phyloP scores from a whole-genome alignment of 92 coral and sea anemone species.

The Umimayanthus chanpuru region DNA sequence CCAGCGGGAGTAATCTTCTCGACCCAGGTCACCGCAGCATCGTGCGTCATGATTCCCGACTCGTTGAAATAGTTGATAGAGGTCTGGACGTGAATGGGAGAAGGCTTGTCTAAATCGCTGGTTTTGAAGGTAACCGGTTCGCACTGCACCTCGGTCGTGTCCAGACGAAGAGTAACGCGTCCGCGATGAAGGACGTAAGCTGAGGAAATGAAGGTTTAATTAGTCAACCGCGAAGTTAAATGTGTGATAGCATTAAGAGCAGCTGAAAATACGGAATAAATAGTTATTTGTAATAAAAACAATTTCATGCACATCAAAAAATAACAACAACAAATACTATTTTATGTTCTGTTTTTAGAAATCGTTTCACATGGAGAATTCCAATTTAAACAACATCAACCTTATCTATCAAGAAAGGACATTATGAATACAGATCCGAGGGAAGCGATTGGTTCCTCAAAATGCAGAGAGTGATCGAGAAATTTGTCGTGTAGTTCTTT shows the following conservation, averaged over 20 bases:
- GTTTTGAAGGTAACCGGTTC: slow-evolving; percentile 42
- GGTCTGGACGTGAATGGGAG: slow-evolving; percentile 51
- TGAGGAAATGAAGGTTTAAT: slow-evolving; percentile 25
- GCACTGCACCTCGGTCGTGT: slow-evolving; percentile 71
- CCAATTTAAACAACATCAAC: not conserved
- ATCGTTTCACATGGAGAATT: too few species aligned
- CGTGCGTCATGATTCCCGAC: slow-evolving; percentile 60
- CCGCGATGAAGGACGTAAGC: slow-evolving; percentile 77
- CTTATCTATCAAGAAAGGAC: not conserved
- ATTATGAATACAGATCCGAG: not conserved
- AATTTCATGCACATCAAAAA: too few species aligned
- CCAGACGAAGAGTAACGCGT: slow-evolving; percentile 63
- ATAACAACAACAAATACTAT: too few species aligned
- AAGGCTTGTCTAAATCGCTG: slow-evolving; percentile 45
- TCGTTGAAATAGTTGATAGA: slow-evolving; percentile 72
- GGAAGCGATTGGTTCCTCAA: not conserved
- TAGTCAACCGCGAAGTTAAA: not conserved
- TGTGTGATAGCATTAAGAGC: too few species aligned
- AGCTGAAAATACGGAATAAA: too few species aligned
- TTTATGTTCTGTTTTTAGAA: too few species aligned
- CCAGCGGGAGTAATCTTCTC: slow-evolving; percentile 60
- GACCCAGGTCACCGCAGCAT: slow-evolving; percentile 81
- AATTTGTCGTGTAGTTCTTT: too few species aligned
- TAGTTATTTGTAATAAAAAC: too few species aligned
- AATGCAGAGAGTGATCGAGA: too few species aligned